Evolutionary conservation across 2,797 vertebrate genomes (phyloP).

Genomic region (Euthynnus affinis): DNA sequence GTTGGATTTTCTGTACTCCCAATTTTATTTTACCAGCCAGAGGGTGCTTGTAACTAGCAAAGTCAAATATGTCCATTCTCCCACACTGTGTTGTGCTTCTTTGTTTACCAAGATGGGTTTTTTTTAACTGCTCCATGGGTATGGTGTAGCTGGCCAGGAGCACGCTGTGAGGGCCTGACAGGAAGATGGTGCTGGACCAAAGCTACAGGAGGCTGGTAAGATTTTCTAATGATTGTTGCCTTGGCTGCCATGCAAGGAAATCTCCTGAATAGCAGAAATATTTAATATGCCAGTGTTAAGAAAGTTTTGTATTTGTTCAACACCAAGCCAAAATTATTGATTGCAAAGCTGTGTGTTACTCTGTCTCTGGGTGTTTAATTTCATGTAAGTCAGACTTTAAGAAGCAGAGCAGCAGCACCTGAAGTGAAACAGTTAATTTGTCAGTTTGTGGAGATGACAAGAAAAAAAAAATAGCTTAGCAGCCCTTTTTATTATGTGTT

Average conservation of each 20-base stretch:
- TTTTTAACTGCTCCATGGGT: constrained; percentile 51
- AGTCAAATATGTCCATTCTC: constrained; percentile 33
- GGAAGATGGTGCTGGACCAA: constrained; percentile 59
- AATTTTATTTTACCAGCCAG: constrained; percentile 5
- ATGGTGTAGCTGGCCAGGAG: constrained; percentile 48
- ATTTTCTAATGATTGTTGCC: constrained; percentile 64
- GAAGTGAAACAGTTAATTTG: constrained; percentile 25
- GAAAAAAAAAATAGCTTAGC: constrained; percentile 17
- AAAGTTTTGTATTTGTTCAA: constrained; percentile 50
- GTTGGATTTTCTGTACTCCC: neutral
- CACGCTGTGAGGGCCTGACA: constrained; percentile 64
- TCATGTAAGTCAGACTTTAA: constrained; percentile 26
- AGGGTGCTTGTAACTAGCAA: constrained; percentile 13
- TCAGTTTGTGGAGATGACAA: constrained; percentile 30
- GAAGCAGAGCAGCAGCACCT: constrained; percentile 15
- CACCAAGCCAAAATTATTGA: constrained; percentile 54
- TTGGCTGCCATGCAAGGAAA: constrained; percentile 47
- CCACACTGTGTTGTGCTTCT: constrained; percentile 26
- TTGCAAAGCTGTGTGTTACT: constrained; percentile 26
- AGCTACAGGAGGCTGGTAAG: constrained; percentile 68
- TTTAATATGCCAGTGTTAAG: constrained; percentile 50
- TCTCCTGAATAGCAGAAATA: constrained; percentile 40
- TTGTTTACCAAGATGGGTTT: constrained; percentile 46
- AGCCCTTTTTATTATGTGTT: constrained; percentile 41
- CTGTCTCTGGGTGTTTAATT: constrained; percentile 28